Conservation (phyloP, 2,113 vertebrate species). For the Ahaetulla prasina region DNA sequence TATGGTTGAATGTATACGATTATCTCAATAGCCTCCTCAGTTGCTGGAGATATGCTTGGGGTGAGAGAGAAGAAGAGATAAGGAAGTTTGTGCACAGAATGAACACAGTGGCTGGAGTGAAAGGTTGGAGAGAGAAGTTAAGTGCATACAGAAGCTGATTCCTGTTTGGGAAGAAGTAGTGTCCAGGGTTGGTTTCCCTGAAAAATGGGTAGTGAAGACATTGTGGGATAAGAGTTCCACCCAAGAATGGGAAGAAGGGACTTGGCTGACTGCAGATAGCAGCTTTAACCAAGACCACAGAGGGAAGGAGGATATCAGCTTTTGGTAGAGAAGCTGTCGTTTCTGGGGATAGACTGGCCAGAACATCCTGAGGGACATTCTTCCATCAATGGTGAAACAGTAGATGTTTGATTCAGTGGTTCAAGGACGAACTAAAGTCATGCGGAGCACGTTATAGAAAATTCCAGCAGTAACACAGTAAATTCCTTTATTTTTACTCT, state of each 20-base stretch:
- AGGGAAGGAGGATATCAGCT: background rate
- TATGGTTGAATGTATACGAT: background rate
- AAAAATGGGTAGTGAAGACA: background rate
- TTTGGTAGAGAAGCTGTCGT: background rate
- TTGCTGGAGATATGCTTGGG: background rate
- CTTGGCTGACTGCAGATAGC: background rate
- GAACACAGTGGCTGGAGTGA: background rate
- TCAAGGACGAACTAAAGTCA: background rate
- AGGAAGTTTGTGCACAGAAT: background rate
- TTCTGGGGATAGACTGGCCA: background rate
- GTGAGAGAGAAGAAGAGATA: background rate
- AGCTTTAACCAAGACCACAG: background rate
- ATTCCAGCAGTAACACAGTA: background rate
- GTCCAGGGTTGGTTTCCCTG: background rate
- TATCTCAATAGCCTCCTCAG: background rate
- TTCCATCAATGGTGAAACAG: background rate
- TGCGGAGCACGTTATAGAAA: background rate
- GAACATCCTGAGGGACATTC: background rate
- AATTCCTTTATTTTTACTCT: background rate
- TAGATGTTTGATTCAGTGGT: background rate
- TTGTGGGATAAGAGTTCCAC: background rate
- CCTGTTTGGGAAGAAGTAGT: background rate
- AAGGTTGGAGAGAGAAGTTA: background rate
- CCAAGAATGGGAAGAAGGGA: background rate
- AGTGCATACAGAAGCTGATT: background rate